Evolutionary conservation across 2,797 vertebrate species (phyloP).

Genomic region (Bovichtus variegatus): DNA sequence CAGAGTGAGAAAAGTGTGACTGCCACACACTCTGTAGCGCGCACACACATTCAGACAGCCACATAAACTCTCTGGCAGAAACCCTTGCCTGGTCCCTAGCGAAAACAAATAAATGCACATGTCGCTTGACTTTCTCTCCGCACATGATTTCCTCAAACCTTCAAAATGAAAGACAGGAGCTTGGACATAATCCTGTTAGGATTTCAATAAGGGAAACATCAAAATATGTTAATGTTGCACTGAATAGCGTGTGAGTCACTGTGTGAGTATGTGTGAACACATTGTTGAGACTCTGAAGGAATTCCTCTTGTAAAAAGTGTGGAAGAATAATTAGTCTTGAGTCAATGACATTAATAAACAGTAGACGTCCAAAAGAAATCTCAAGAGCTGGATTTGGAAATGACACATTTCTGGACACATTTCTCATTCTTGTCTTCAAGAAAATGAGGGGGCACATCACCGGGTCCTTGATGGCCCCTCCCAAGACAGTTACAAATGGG

Average conservation of each 20-base stretch:
- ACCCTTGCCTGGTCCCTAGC: constrained; percentile 47
- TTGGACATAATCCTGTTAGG: constrained; percentile 67
- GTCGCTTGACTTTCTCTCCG: constrained; percentile 25
- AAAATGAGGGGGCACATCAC: constrained; percentile 63
- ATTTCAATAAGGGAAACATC: constrained; percentile 61
- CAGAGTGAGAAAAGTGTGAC: constrained; percentile 66
- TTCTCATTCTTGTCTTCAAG: constrained; percentile 51
- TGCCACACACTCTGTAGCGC: constrained; percentile 41
- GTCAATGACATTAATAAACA: constrained; percentile 59
- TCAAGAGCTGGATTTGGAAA: constrained; percentile 41
- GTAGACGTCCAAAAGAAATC: constrained; percentile 38
- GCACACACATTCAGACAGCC: constrained; percentile 29
- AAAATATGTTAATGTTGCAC: constrained; percentile 52
- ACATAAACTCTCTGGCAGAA: constrained; percentile 51
- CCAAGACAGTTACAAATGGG: constrained; percentile 84
- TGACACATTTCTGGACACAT: constrained; percentile 61
- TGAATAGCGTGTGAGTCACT: constrained; percentile 43
- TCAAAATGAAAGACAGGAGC: constrained; percentile 65
- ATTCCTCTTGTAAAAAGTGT: constrained; percentile 42
- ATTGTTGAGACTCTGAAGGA: constrained; percentile 59
- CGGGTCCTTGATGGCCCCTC: constrained; percentile 66
- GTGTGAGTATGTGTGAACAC: constrained; percentile 13
- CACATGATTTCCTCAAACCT: constrained; percentile 48
- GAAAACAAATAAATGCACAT: constrained; percentile 70
- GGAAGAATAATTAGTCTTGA: constrained; percentile 52